phyloP scores from a whole-genome alignment of 2,113 vertebrate genomes.

The Myrmecophaga tridactyla region DNA sequence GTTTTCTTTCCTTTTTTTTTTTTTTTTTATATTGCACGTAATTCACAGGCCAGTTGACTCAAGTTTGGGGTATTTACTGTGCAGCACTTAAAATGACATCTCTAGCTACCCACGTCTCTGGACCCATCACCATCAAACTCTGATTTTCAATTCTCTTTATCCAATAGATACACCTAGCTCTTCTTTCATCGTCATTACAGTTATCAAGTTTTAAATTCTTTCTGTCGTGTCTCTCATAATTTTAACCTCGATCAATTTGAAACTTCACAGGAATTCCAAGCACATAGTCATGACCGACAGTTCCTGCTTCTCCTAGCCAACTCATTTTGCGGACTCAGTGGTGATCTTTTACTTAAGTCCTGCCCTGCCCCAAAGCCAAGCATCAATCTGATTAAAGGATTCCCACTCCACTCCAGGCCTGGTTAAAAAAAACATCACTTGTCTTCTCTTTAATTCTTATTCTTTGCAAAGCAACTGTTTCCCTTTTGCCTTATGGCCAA shows the following conservation, averaged over 20 bases:
- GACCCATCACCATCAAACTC: not conserved
- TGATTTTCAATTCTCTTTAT: conserved; percentile 47
- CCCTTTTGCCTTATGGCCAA: not conserved
- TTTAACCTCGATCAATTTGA: conserved; percentile 50
- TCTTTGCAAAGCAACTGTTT: not conserved
- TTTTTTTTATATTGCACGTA: conserved; percentile 3
- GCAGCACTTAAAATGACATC: conserved; percentile 40
- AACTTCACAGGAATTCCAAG: not conserved
- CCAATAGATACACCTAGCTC: not conserved
- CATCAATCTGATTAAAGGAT: not conserved
- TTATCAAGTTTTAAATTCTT: conserved; percentile 46
- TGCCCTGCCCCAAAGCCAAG: conserved; percentile 4
- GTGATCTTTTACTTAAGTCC: not conserved
- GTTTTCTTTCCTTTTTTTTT: conserved; percentile 42
- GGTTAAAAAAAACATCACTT: not conserved
- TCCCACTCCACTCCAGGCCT: not conserved
- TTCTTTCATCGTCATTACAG: conserved; percentile 7
- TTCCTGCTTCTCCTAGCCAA: not conserved
- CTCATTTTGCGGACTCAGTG: not conserved
- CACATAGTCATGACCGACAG: not conserved
- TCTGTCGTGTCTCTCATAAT: conserved; percentile 11
- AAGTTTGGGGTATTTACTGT: not conserved
- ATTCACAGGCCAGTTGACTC: not conserved
- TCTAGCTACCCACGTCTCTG: not conserved
- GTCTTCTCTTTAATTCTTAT: conserved; percentile 10